phyloP scores from a whole-genome alignment of 2,797 vertebrate genomes.

The Epinephelus malabaricus region DNA sequence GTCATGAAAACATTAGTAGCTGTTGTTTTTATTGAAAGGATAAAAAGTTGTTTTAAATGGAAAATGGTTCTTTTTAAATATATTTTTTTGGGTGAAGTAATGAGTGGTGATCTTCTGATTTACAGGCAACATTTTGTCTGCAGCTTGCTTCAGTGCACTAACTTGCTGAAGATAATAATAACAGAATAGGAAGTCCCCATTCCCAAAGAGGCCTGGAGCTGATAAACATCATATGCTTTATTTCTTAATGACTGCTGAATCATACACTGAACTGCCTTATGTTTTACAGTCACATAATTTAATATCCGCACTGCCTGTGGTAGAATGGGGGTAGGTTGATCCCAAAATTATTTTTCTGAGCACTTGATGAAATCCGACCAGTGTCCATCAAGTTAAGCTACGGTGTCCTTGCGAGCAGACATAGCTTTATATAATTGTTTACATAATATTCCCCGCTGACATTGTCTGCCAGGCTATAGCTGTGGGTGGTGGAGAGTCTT shows the following conservation, averaged over 20 bases:
- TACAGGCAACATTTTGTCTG: not conserved
- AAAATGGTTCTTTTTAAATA: not conserved
- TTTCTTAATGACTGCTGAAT: conserved; percentile 12
- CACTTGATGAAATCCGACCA: conserved; percentile 23
- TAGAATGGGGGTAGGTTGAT: not conserved
- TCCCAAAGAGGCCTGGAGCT: not conserved
- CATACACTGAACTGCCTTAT: conserved; percentile 14
- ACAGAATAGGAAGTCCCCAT: conserved; percentile 15
- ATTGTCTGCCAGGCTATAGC: conserved; percentile 51
- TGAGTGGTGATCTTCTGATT: conserved; percentile 1
- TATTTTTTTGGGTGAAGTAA: conserved; percentile 8
- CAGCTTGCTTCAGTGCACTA: not conserved
- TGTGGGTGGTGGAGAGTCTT: conserved; percentile 63
- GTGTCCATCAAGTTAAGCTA: conserved; percentile 48
- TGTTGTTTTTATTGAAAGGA: conserved; percentile 23
- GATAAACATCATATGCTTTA: conserved; percentile 6
- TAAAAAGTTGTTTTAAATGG: conserved; percentile 9
- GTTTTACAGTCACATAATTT: not conserved
- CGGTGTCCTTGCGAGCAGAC: conserved; percentile 47
- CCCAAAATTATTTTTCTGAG: not conserved
- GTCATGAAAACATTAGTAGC: conserved; percentile 58
- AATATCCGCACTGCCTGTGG: not conserved
- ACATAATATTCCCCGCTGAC: conserved; percentile 73
- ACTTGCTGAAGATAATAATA: conserved; percentile 14
- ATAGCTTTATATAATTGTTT: conserved; percentile 77